Evolutionary conservation across 2,888 invertebrate genomes (phyloP).

Genomic region (Tethea ocularis): DNA sequence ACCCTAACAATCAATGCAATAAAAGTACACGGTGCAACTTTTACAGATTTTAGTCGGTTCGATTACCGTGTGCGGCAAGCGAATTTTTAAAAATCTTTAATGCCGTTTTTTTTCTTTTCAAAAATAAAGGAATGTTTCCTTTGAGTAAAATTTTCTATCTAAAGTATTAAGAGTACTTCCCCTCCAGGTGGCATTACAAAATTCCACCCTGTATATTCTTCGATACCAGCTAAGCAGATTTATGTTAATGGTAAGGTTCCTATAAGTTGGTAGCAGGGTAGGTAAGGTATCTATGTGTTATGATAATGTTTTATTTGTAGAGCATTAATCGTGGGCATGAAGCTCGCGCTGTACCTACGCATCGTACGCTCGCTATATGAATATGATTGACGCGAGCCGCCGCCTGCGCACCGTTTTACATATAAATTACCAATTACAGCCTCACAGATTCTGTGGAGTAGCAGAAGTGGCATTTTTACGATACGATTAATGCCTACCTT

Average conservation of each 20-base stretch:
- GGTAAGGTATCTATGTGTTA: conserved; percentile 21
- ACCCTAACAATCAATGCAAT: no score
- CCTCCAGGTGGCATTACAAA: no score
- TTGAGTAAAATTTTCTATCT: no score
- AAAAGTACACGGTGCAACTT: no score
- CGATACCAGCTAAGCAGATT: neutral
- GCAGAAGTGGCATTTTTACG: conserved; percentile 49
- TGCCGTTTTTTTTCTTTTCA: no score
- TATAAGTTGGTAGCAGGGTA: conserved; percentile 3
- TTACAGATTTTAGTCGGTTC: no score
- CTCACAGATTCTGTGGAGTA: conserved; percentile 35
- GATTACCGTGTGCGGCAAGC: no score
- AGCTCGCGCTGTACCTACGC: conserved; percentile 25
- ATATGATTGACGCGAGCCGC: conserved; percentile 63
- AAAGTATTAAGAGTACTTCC: no score
- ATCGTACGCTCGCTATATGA: conserved; percentile 42
- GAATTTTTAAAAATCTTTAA: no score
- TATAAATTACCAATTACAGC: conserved; percentile 77
- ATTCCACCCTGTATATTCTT: neutral
- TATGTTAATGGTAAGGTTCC: neutral
- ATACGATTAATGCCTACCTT: neutral
- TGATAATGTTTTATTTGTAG: conserved; percentile 39
- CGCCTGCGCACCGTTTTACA: conserved; percentile 73
- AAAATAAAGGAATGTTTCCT: no score
- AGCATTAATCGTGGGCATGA: conserved; percentile 29